These are phyloP conservation scores for Bambusicola thoracicus DNA, from an alignment of 2,113 vertebrate species.

Conservation along the genomic window DNA sequence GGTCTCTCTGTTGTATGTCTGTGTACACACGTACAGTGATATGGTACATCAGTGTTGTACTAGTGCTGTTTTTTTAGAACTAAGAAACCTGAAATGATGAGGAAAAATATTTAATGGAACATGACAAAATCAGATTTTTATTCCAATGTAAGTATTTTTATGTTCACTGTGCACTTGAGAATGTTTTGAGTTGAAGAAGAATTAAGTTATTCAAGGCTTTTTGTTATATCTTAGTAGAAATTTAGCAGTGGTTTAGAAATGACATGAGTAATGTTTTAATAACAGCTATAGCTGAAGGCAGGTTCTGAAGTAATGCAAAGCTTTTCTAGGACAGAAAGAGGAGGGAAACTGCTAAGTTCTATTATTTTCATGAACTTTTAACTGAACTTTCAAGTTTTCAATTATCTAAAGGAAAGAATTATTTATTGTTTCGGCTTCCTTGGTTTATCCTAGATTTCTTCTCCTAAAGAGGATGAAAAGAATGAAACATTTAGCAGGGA, in stretches of 20 bases:
- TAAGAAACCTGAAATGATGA: neutral
- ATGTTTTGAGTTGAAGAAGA: neutral
- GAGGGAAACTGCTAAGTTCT: neutral
- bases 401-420: neutral
- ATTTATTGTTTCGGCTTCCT: neutral
- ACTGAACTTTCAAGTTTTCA: neutral
- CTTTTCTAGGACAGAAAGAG: neutral
- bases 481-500: conserved; percentile 77
- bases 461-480: conserved; percentile 72
- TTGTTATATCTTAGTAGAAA: neutral
- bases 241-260: neutral
- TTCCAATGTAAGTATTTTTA: neutral
- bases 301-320: neutral
- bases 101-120: neutral
- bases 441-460: conserved; percentile 63
- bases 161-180: neutral
- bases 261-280: neutral
- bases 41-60: neutral
- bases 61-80: neutral
- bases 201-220: neutral
- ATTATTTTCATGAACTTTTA: neutral
- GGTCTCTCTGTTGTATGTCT: neutral
- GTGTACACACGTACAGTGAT: neutral
- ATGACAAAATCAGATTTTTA: neutral
- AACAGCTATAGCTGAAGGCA: neutral